Percentiles rank a stretch among this genome's conserved stretches.
phyloP scores from a whole-genome alignment of 2,888 invertebrate species.

The Dermolepida albohirtum region DNA sequence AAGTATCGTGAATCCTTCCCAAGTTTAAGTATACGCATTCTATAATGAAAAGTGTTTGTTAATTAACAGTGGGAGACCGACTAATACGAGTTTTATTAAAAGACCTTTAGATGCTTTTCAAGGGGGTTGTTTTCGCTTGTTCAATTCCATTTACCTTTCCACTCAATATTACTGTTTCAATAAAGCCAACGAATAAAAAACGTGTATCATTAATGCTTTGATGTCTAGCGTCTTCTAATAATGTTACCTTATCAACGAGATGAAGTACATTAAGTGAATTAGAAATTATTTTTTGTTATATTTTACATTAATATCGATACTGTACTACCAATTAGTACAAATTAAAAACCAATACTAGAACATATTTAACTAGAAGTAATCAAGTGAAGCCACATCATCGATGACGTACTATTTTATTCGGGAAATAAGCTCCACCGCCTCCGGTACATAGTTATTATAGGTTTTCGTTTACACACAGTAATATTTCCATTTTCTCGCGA shows the following conservation, averaged over 20 bases:
- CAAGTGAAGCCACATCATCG: neutral
- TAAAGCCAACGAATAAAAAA: too few relatives aligned
- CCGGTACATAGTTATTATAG: slow-evolving; percentile 28
- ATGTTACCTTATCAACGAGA: neutral
- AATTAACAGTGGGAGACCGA: too few relatives aligned
- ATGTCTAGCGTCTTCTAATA: neutral
- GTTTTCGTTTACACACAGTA: slow-evolving; percentile 32
- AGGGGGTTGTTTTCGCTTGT: too few relatives aligned
- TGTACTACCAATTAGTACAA: neutral
- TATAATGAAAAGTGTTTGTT: too few relatives aligned
- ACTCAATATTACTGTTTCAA: too few relatives aligned
- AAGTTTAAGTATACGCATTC: too few relatives aligned
- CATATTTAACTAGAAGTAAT: neutral
- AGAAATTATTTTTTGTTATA: neutral
- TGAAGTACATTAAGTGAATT: slow-evolving; percentile 16
- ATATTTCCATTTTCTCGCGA: slow-evolving; percentile 18
- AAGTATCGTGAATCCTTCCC: too few relatives aligned
- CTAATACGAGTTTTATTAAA: too few relatives aligned
- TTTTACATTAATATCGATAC: neutral
- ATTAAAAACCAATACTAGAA: slow-evolving; percentile 5
- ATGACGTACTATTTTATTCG: neutral
- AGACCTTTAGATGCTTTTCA: too few relatives aligned
- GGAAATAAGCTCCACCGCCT: neutral
- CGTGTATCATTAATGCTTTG: neutral
- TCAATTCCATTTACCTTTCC: too few relatives aligned